These are phyloP conservation scores for Perccottus glenii DNA, from an alignment of 2,113 vertebrate genomes.

Conservation along the genomic window DNA sequence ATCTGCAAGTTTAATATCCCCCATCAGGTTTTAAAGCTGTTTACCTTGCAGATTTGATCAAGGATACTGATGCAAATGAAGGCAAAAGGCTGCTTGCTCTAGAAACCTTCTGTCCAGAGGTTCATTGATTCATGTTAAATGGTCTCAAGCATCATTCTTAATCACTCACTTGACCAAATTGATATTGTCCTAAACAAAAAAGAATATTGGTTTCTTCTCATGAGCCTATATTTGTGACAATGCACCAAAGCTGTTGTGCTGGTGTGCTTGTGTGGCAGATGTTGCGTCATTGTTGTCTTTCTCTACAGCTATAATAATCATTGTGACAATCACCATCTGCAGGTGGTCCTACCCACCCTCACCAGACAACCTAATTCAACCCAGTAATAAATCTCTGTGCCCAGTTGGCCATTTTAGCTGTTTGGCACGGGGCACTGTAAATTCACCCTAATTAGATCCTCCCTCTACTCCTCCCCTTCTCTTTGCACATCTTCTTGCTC, in stretches of 20 bases:
- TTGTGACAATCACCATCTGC: slow-evolving; percentile 67
- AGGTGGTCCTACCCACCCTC: slow-evolving; percentile 64
- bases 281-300: slow-evolving; percentile 33
- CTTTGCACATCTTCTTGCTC: slow-evolving; percentile 42
- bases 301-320: slow-evolving; percentile 61
- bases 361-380: slow-evolving; percentile 74
- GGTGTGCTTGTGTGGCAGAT: slow-evolving; percentile 30
- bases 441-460: slow-evolving; percentile 77
- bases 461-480: slow-evolving; percentile 62
- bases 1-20: slow-evolving; percentile 80
- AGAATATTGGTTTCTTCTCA: slow-evolving; percentile 36
- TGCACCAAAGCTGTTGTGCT: slow-evolving; percentile 2
- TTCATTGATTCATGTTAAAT: slow-evolving; percentile 77
- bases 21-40: slow-evolving; percentile 78
- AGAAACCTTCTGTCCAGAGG: slow-evolving; percentile 66
- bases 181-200: slow-evolving; percentile 63
- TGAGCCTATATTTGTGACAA: slow-evolving; percentile 18
- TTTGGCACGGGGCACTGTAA: slow-evolving; percentile 76
- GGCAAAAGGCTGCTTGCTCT: slow-evolving; percentile 61
- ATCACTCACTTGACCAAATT: slow-evolving; percentile 63
- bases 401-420: slow-evolving; percentile 77
- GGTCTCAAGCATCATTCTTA: slow-evolving; percentile 65
- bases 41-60: slow-evolving; percentile 80
- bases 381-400: slow-evolving; percentile 74
- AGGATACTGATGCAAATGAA: slow-evolving; percentile 77